Conservation (phyloP, 2,113 vertebrate species). For the Lipophrys pholis region DNA sequence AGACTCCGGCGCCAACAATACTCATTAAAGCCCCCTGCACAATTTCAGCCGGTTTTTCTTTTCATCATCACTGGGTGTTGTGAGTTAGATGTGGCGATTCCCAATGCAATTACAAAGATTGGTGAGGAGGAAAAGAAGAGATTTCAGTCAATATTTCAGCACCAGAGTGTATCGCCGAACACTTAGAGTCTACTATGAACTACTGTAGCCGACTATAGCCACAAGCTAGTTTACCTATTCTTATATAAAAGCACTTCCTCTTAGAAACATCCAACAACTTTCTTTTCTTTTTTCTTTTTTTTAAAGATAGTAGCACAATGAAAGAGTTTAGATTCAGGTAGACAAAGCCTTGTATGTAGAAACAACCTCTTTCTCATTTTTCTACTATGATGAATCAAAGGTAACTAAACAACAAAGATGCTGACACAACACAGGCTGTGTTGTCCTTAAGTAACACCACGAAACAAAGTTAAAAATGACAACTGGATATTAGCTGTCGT, state of each 20-base stretch:
- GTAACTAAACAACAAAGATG: conserved; percentile 24
- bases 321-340: conserved; percentile 87
- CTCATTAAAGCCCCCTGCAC: conserved; percentile 15
- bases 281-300: conserved; percentile 58
- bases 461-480: conserved; percentile 48
- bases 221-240: conserved; percentile 79
- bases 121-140: conserved; percentile 14
- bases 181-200: conserved; percentile 78
- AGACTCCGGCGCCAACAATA: background rate
- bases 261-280: conserved; percentile 78
- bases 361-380: conserved; percentile 82
- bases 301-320: conserved; percentile 84
- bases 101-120: conserved; percentile 19
- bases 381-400: conserved; percentile 72
- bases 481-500: conserved; percentile 33
- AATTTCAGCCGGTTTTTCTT: conserved; percentile 10
- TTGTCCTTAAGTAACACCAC: conserved; percentile 33
- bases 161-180: conserved; percentile 69
- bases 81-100: conserved; percentile 27
- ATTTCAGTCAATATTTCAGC: conserved; percentile 69
- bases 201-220: conserved; percentile 80
- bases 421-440: conserved; percentile 24
- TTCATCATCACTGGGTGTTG: conserved; percentile 19
- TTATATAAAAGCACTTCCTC: conserved; percentile 85
- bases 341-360: conserved; percentile 85